Conservation (phyloP, 64 coral and sea anemone species). For the Exaiptasia diaphana region DNA sequence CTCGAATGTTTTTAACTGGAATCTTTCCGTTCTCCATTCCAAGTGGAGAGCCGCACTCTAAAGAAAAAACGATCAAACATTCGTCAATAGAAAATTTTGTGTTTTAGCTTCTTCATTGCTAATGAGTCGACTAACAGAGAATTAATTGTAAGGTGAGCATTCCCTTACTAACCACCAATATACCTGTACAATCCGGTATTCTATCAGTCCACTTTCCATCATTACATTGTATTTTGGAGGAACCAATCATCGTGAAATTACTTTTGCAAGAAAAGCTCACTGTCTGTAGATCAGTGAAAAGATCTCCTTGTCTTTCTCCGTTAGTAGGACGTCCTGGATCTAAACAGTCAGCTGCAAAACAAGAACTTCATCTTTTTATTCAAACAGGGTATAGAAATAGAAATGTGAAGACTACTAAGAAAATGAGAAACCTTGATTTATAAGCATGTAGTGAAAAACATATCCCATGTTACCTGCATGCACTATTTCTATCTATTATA, state of each 20-base stretch:
- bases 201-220: neutral
- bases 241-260: neutral
- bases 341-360: neutral
- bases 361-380: too few relatives aligned
- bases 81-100: neutral
- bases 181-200: neutral
- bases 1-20: neutral
- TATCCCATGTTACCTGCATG: too few relatives aligned
- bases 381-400: too few relatives aligned
- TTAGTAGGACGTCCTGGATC: neutral
- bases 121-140: too few relatives aligned
- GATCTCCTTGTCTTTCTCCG: neutral
- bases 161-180: too few relatives aligned
- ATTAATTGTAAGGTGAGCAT: too few relatives aligned
- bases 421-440: too few relatives aligned
- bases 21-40: slow-evolving; percentile 19
- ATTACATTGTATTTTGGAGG: neutral
- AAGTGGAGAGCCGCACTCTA: slow-evolving; percentile 14
- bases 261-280: neutral
- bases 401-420: too few relatives aligned
- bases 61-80: neutral
- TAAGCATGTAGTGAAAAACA: too few relatives aligned
- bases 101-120: neutral
- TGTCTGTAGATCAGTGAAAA: neutral
- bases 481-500: too few relatives aligned